These are phyloP conservation scores for Characodon lateralis DNA, from an alignment of 2,797 vertebrate genomes.

Conservation along the genomic window DNA sequence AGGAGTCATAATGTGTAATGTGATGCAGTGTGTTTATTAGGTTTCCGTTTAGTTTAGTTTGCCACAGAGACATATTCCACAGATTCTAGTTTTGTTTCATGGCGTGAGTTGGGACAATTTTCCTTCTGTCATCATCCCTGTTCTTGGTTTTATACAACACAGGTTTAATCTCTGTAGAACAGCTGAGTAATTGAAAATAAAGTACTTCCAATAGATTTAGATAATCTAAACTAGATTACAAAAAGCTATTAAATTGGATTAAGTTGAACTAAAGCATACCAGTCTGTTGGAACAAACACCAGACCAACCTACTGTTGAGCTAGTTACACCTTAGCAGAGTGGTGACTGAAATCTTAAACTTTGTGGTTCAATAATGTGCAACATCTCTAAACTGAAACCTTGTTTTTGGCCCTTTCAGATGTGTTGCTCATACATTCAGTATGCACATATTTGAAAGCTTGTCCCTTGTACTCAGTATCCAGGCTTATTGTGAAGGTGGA, in stretches of 20 bases:
- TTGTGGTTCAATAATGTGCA: neutral
- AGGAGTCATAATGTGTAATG: neutral
- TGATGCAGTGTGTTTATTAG: neutral
- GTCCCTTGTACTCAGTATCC: neutral
- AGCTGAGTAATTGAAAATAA: conserved; percentile 10
- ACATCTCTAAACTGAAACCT: neutral
- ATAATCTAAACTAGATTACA: conserved; percentile 20
- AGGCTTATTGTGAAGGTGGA: neutral
- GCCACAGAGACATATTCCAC: neutral
- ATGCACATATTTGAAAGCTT: neutral
- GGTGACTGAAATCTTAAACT: neutral
- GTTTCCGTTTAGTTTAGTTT: neutral
- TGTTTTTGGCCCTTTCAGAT: neutral
- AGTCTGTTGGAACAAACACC: neutral
- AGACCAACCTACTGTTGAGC: neutral
- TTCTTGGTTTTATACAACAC: neutral
- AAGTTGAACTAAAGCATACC: conserved; percentile 7
- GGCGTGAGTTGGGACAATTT: neutral
- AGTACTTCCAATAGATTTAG: neutral
- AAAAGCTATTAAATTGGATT: conserved; percentile 16
- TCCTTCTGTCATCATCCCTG: neutral
- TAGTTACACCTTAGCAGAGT: neutral
- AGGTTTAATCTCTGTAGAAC: conserved; percentile 1
- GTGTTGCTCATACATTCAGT: neutral
- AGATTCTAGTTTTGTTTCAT: neutral